Evolutionary conservation across 1,140 invertebrate species (phyloP).

Genomic region (Vollenhovia emeryi): DNA sequence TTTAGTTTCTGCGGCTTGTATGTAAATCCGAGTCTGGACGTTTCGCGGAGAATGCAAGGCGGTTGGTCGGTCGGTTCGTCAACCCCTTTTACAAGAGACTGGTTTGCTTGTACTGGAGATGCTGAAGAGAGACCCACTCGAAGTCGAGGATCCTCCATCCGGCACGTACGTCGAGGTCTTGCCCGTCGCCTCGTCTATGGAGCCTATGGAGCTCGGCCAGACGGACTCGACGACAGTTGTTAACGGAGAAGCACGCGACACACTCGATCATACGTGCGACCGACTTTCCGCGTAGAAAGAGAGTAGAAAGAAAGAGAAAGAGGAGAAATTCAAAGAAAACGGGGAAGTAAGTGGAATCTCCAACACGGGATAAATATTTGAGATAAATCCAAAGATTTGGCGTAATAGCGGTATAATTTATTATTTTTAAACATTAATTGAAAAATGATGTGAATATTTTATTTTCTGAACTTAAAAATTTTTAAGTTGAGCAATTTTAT

Average conservation of each 20-base stretch:
- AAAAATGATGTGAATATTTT: background rate
- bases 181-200: slow-evolving; percentile 46
- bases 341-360: background rate
- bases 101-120: slow-evolving; percentile 53
- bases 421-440: background rate
- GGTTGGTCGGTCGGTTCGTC: slow-evolving; percentile 30
- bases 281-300: slow-evolving; percentile 36
- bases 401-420: background rate
- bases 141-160: slow-evolving; percentile 61
- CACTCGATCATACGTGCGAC: slow-evolving; percentile 52
- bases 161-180: slow-evolving; percentile 61
- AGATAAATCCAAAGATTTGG: background rate
- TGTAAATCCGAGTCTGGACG: background rate
- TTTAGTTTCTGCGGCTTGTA: background rate
- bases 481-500: too few species aligned
- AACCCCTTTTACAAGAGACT: slow-evolving; percentile 27
- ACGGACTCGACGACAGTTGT: slow-evolving; percentile 60
- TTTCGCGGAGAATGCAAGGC: slow-evolving; percentile 2
- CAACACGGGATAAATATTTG: background rate
- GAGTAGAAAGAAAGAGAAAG: background rate
- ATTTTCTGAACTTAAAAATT: background rate
- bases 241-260: slow-evolving; percentile 53
- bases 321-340: background rate
- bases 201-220: slow-evolving; percentile 55
- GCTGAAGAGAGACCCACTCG: slow-evolving; percentile 59